Base-by-base conservation (phyloP, 2,888 invertebrate genomes). In the Nephrotoma appendiculata region DNA sequence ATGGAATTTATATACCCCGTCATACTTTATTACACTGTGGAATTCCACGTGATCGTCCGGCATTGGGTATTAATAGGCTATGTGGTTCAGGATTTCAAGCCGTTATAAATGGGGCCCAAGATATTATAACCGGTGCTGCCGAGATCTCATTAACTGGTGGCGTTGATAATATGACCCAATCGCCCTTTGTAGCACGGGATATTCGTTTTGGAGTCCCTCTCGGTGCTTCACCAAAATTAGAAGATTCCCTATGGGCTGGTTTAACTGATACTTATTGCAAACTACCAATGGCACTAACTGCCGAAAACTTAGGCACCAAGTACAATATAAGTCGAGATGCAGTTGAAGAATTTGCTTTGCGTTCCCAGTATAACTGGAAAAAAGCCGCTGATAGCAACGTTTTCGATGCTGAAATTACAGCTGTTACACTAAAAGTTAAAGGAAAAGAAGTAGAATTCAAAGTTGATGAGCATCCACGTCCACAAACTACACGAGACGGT, bases 21-120 rank as follows among this genome's bases (percentile, higher is more conserved):
- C 99, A 99, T 91, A 95, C 96, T n/a, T 94, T 95, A 0, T 93
- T 99, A 19, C 94, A 95, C 89, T 94, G 95, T 88, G 98, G 98
- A 85, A 95, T 99, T 87, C 98, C 98, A 6, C 92, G 95, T 88
- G 96, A 97, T 84, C 95, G 92, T 87, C 98, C 98, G 1, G 98
- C 97, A 0, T 92, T 98, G 1, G 95, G 95, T 86, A 94, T 99
- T 86, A 99, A 99, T 92, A 93, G 99, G 88, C 93, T 99, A 19
- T 99, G 99, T 91, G 99, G 99, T 15, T 98, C 98, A 44, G 99
- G 99, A 1, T 99, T 99, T 92, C 99, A 99, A 91, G 94, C 99
- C 0, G 93, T 99, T 88, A 94, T 98, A 19, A 98, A 95, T 92
- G 97, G 96, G 86, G 96, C 96, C 52, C 98, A 98, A 96, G 98